These are phyloP conservation scores for Trachymyrmex cornetzi DNA, from an alignment of 1,140 invertebrate genomes.

Conservation along the genomic window DNA sequence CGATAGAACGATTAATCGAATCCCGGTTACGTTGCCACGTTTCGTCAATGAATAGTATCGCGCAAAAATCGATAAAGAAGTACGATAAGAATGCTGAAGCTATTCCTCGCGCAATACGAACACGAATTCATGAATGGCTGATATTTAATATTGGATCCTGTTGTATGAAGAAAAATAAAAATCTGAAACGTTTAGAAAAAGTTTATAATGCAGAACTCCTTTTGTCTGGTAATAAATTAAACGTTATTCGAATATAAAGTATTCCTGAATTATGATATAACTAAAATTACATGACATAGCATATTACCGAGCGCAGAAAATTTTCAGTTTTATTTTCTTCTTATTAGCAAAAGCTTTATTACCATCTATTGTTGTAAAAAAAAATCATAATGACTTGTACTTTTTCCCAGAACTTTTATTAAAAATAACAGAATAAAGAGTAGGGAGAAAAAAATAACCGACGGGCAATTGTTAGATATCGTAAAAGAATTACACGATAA, in stretches of 20 bases:
- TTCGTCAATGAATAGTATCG: conserved; percentile 49
- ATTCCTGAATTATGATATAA: conserved; percentile 7
- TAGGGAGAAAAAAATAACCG: conserved; percentile 1
- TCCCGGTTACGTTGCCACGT: conserved; percentile 69
- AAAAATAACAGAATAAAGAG: conserved; percentile 19
- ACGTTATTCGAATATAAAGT: conserved; percentile 9
- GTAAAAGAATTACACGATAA: conserved; percentile 35
- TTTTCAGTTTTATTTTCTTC: conserved; percentile 10
- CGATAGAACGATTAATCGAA: conserved; percentile 79
- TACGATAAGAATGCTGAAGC: neutral
- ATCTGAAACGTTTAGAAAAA: neutral
- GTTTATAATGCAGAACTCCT: neutral
- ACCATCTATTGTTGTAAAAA: conserved; percentile 27
- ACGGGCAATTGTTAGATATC: neutral
- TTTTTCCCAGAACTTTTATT: neutral
- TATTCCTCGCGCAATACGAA: conserved; percentile 7
- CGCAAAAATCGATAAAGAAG: neutral
- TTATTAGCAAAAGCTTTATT: conserved; percentile 37
- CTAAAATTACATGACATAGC: conserved; percentile 7
- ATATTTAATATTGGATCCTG: conserved; percentile 19
- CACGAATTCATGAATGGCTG: neutral
- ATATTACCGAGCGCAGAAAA: neutral
- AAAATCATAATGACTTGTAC: conserved; percentile 35
- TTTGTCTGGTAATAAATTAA: conserved; percentile 3
- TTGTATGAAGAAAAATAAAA: conserved; percentile 7